Evolutionary conservation across 2,113 vertebrate genomes (phyloP).

Genomic region (Copsychus sechellarum): DNA sequence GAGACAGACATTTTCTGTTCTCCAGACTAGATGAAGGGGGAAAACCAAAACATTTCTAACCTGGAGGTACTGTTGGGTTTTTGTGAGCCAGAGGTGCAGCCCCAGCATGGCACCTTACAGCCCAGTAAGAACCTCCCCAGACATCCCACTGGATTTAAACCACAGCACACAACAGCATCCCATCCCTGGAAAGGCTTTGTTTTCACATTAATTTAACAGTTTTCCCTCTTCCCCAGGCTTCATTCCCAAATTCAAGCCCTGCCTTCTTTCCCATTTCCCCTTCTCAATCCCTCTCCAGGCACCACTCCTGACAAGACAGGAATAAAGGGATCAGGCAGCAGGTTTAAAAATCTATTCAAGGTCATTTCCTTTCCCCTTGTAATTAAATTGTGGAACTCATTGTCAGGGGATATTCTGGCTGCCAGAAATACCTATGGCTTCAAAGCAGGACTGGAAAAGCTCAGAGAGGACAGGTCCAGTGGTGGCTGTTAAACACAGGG

Average conservation of each 20-base stretch:
- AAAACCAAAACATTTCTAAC: background rate
- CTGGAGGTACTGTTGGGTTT: background rate
- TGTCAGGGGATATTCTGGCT: slow-evolving; percentile 30
- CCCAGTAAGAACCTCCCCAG: background rate
- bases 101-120: background rate
- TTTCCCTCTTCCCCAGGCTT: background rate
- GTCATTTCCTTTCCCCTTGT: slow-evolving; percentile 20
- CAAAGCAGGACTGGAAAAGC: slow-evolving; percentile 5
- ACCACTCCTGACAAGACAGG: slow-evolving; percentile 9
- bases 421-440: slow-evolving; percentile 36
- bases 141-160: background rate
- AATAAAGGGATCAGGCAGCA: slow-evolving; percentile 44
- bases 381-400: slow-evolving; percentile 42
- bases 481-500: background rate
- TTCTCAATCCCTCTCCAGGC: slow-evolving; percentile 4
- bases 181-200: background rate
- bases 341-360: slow-evolving; percentile 24
- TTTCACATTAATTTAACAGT: background rate
- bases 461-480: background rate
- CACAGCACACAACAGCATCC: background rate
- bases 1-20: background rate
- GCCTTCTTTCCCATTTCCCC: background rate
- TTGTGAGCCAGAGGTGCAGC: background rate
- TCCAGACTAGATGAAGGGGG: background rate
- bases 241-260: background rate